These are phyloP conservation scores for Conus ventricosus DNA, from an alignment of 1,140 invertebrate genomes.

Conservation along the genomic window DNA sequence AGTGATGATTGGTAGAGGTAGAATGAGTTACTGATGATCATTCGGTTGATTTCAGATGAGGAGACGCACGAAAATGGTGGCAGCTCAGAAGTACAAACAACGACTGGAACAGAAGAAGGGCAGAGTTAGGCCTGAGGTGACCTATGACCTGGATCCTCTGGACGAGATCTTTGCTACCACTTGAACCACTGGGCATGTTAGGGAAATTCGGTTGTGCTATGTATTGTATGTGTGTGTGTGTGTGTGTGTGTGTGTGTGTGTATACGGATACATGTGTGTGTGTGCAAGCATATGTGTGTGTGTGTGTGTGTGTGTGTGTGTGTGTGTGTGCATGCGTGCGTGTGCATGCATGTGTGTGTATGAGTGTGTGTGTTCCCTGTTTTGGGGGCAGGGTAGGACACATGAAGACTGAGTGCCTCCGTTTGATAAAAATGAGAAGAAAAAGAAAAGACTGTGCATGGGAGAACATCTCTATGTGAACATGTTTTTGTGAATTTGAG, in stretches of 20 bases:
- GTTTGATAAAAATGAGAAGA: too few species aligned
- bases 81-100: constrained; percentile 86
- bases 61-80: constrained; percentile 81
- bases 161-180: constrained; percentile 79
- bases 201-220: background rate
- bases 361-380: too few species aligned
- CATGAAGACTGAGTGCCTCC: too few species aligned
- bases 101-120: constrained; percentile 86
- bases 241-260: constrained; percentile 1
- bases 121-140: constrained; percentile 79
- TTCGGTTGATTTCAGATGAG: constrained; percentile 78
- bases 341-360: too few species aligned
- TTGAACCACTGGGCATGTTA: background rate
- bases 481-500: too few species aligned
- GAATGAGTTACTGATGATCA: background rate
- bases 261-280: background rate
- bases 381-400: too few species aligned
- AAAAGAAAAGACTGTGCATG: too few species aligned
- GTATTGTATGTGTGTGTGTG: too few species aligned
- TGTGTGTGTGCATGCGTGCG: background rate
- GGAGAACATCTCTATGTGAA: too few species aligned
- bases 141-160: constrained; percentile 81
- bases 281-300: background rate
- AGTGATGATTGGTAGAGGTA: too few species aligned
- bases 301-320: background rate